Conservation (phyloP, 2,113 vertebrate species). For the Varanus salvator region DNA sequence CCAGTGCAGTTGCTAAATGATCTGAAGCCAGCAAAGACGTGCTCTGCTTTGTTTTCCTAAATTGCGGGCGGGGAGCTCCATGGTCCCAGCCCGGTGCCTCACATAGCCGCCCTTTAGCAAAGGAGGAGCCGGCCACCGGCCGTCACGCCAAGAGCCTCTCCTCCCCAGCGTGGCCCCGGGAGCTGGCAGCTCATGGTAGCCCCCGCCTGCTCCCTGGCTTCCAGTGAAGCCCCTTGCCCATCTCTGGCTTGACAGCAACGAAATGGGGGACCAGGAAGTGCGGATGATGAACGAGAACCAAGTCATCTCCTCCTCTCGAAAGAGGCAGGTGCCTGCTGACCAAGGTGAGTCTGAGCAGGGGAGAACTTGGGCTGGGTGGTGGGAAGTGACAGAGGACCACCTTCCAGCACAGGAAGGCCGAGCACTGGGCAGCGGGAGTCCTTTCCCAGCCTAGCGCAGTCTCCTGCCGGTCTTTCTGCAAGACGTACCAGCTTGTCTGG, state of each 20-base stretch:
- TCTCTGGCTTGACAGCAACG: conserved; percentile 78
- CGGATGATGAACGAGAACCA: conserved; percentile 96
- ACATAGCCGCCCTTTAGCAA: neutral
- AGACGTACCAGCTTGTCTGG: no score
- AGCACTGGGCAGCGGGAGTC: neutral
- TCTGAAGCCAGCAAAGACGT: no score
- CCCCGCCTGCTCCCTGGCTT: neutral
- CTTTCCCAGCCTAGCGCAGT: neutral
- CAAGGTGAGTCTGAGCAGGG: conserved; percentile 81
- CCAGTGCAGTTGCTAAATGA: neutral
- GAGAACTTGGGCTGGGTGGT: neutral
- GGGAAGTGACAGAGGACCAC: no score
- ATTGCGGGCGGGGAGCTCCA: neutral
- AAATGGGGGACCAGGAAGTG: conserved; percentile 93
- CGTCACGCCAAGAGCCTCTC: neutral
- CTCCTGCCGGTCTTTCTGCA: neutral
- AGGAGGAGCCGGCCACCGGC: no score
- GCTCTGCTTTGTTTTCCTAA: neutral
- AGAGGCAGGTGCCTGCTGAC: conserved; percentile 83
- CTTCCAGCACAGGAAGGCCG: neutral
- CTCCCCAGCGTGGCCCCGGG: neutral
- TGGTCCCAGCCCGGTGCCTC: neutral
- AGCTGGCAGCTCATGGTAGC: neutral
- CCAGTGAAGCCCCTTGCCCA: neutral
- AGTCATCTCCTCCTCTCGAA: conserved; percentile 84